Evolutionary conservation across 2,113 vertebrate species (phyloP), one percentile per base, ranked within the genome.

Genomic region (Aythya baeri): DNA sequence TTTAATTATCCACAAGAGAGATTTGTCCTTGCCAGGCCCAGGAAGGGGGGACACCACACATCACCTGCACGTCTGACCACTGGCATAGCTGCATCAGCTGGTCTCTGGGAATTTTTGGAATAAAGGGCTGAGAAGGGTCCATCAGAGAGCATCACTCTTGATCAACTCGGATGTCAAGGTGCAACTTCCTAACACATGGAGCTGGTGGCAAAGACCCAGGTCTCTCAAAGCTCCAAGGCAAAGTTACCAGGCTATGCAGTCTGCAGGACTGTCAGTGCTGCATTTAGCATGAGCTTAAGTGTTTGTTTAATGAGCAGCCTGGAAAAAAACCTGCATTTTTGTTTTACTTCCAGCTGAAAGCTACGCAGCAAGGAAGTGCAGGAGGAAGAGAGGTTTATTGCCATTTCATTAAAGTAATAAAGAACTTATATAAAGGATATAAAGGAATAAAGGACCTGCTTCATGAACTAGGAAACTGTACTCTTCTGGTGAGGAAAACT

Each of bases 31-130:
- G 32, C 43, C 25, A 18, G 32, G 3, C 52, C 21, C 4, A 0
- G 7, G n/a, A 57, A 83, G 5, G 15, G 5, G 23, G 15, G 16
- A 41, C 41, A 58, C 6, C 31, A 13, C 4, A 1, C 62, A 73
- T 63, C 23, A 61, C 13, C 38, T 6, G 11, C 29, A 43, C 38
- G 11, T 76, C 8, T 3, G 4, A 20, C 7, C 29, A 25, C 16
- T 44, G 50, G 21, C 65, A 71, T 81, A 80, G 1, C 1, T 1
- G 3, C 50, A 41, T 5, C 0, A 0, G 34, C 0, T 9, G 20
- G 11, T 59, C 12, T 20, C 67, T 4, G 10, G n/a, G 7, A n/a
- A 9, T 5, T 27, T 22, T 3, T 32, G 6, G 13, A 78, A 36
- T 11, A 38, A 34, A 36, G 36, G 13, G 31, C 5, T 26, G 21